Base-by-base conservation (phyloP, 2,888 invertebrate species). In the Drosophila pegasa region DNA sequence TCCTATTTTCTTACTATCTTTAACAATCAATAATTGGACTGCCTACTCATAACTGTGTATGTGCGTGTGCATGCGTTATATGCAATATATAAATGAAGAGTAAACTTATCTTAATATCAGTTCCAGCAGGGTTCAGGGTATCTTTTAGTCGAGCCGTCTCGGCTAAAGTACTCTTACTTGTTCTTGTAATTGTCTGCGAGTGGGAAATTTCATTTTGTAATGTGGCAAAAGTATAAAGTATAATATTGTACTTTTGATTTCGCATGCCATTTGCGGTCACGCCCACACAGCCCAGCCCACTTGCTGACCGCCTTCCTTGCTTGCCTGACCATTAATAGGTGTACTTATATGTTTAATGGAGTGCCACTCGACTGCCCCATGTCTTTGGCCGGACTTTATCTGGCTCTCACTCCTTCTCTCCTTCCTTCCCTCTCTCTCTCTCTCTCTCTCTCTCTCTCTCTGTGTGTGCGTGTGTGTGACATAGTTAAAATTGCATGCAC, bases 271-370 rank as follows among this genome's bases (percentile, higher is more conserved):
- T 58, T 69, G 45, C 18, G 48, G 16, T 12, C 12, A 3, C 6
- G 0, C 16, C n/a, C n/a, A n/a, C n/a, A n/a, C n/a, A n/a, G n/a
- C n/a, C n/a, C n/a, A n/a, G n/a, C n/a, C n/a, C n/a, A n/a, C n/a
- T n/a, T n/a, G n/a, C n/a, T n/a, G n/a, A n/a, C n/a, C n/a, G n/a
- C n/a, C n/a, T 40, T 48, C 12, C 40, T n/a, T n/a, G 2, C n/a
- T 18, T 33, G 76, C 55, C 71, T 87, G 83, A 84, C 89, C 89
- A 89, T 84, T 88, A 88, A 89, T 84, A 88, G 83, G 88, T 87
- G 78, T 78, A 89, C 83, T 89, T 84, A 87, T 89, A 78, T 81
- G 89, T 81, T 84, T 87, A 84, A 84, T 84, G 83, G 89, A 84
- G 87, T 84, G 87, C 81, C 87, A 89, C 89, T 87, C 82, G 81